Conservation (phyloP, 2,113 vertebrate genomes). For the Megatriorchis doriae region DNA sequence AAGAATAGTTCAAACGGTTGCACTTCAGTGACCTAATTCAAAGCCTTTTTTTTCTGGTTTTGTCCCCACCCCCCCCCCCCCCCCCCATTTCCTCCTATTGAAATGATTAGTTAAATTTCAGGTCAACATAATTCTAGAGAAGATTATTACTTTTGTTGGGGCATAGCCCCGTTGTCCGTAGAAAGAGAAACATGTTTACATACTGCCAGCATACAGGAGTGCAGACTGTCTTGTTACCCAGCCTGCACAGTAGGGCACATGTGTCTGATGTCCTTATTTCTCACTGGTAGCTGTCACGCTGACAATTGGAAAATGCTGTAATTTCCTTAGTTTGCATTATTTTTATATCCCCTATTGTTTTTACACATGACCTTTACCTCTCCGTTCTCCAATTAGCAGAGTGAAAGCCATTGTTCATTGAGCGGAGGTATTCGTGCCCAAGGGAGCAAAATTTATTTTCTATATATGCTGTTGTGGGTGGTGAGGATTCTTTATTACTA, state of each 20-base stretch:
- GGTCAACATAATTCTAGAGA: background rate
- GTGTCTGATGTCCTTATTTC: constrained; percentile 39
- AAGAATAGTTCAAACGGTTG: background rate
- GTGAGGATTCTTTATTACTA: constrained; percentile 32
- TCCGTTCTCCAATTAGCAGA: constrained; percentile 62
- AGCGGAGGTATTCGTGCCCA: constrained; percentile 48
- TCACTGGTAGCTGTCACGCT: constrained; percentile 50
- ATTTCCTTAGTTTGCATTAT: constrained; percentile 66
- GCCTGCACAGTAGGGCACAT: background rate
- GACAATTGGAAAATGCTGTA: constrained; percentile 57
- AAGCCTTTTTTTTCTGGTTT: background rate
- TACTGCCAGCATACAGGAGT: background rate
- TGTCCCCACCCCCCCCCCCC: background rate
- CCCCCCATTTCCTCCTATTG: background rate
- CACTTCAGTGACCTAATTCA: background rate
- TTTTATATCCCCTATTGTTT: constrained; percentile 71
- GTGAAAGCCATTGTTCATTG: constrained; percentile 62
- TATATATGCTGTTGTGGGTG: background rate
- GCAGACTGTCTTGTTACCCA: constrained; percentile 41
- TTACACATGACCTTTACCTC: constrained; percentile 67
- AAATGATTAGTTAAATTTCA: constrained; percentile 1
- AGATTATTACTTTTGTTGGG: constrained; percentile 18
- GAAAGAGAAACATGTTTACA: constrained; percentile 16
- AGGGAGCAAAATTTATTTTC: constrained; percentile 51
- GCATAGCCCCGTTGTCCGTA: background rate